These are phyloP conservation scores for Dryoscopus gambensis DNA, from an alignment of 2,113 vertebrate species.

Conservation along the genomic window DNA sequence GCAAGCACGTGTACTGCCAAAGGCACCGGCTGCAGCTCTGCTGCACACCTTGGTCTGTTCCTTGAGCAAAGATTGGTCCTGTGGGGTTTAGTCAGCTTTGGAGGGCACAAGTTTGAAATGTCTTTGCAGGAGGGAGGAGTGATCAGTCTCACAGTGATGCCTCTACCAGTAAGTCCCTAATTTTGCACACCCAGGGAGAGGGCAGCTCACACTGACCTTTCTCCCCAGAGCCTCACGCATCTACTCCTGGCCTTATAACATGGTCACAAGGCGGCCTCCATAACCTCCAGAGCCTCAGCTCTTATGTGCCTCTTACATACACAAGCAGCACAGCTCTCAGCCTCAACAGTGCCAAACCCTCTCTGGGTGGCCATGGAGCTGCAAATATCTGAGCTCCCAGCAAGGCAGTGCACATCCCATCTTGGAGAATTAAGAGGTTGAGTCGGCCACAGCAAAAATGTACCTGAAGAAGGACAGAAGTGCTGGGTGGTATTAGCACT, in stretches of 20 bases:
- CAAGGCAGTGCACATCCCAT: background rate
- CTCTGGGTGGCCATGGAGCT: background rate
- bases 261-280: background rate
- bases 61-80: background rate
- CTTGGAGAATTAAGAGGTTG: rapidly evolving
- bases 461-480: background rate
- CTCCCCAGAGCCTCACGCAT: rapidly evolving
- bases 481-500: background rate
- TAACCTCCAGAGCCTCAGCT: background rate
- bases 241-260: background rate
- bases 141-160: background rate
- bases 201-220: background rate
- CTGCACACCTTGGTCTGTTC: background rate
- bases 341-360: background rate
- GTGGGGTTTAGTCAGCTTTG: background rate
- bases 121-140: background rate
- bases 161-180: background rate
- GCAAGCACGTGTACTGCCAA: rapidly evolving
- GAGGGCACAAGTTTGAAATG: background rate
- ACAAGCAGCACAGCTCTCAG: background rate
- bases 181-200: background rate
- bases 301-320: background rate
- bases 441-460: background rate
- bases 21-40: background rate
- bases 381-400: background rate